phyloP scores from a whole-genome alignment of 2,797 vertebrate species.

The Sebastes oblongus region DNA sequence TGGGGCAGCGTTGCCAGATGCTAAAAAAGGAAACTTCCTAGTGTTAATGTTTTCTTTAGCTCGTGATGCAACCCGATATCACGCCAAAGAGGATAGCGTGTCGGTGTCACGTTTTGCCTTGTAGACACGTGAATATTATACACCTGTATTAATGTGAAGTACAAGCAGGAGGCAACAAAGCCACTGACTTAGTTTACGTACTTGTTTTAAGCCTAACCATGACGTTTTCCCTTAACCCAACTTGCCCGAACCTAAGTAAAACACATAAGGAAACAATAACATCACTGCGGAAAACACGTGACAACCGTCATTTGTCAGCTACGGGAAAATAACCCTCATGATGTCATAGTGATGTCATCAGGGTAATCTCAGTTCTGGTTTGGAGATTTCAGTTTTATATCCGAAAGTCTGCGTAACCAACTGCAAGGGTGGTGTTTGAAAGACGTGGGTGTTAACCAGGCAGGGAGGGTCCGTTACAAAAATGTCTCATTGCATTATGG shows the following conservation, averaged over 20 bases:
- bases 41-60: not conserved
- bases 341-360: not conserved
- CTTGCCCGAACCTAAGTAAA: no score
- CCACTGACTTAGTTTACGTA: no score
- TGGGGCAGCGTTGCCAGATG: not conserved
- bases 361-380: not conserved
- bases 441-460: not conserved
- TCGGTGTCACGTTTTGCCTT: no score
- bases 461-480: not conserved
- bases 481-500: not conserved
- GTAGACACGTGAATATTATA: no score
- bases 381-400: not conserved
- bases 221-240: no score
- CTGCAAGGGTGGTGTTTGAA: not conserved
- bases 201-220: no score
- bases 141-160: no score
- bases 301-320: not conserved
- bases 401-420: not conserved
- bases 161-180: no score
- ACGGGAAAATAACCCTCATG: not conserved
- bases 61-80: not conserved
- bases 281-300: not conserved
- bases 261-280: no score
- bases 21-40: not conserved
- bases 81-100: no score